Evolutionary conservation across 2,888 invertebrate genomes (phyloP).

Genomic region (Diarsia brunnea): DNA sequence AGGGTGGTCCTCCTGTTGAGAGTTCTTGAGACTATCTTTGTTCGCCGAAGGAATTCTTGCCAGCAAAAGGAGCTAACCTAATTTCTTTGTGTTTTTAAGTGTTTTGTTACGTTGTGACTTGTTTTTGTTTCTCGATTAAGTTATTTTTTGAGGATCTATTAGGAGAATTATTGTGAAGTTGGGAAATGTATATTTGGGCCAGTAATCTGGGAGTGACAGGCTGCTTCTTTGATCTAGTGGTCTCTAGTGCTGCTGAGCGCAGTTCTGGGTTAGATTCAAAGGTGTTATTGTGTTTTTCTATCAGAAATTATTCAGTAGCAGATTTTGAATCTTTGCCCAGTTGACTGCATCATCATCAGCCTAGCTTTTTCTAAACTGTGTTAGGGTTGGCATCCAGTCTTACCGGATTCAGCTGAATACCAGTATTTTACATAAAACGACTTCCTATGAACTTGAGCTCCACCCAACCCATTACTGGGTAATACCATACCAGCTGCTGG

Average conservation of each 20-base stretch:
- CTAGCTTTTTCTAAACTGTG: too few relatives aligned
- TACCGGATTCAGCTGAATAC: too few relatives aligned
- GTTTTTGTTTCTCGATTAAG: not conserved
- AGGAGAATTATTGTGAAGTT: not conserved
- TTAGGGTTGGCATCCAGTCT: too few relatives aligned
- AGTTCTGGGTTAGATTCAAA: not conserved
- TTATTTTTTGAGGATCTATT: not conserved
- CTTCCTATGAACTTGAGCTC: too few relatives aligned
- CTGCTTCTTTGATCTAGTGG: not conserved
- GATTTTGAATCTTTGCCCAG: too few relatives aligned
- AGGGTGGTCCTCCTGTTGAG: slow-evolving; percentile 39
- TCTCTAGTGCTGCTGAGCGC: not conserved
- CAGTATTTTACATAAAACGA: too few relatives aligned
- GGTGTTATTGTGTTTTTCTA: too few relatives aligned
- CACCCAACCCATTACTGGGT: too few relatives aligned
- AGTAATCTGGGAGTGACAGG: not conserved
- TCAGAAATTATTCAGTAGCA: too few relatives aligned
- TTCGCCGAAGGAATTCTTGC: slow-evolving; percentile 26
- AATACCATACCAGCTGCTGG: too few relatives aligned
- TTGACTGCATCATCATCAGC: too few relatives aligned
- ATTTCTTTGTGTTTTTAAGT: slow-evolving; percentile 27
- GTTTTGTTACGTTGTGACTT: slow-evolving; percentile 5
- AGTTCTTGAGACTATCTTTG: slow-evolving; percentile 54
- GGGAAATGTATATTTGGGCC: not conserved
- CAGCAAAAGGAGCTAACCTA: slow-evolving; percentile 23